A percentile compares a stretch with the other conserved stretches of the same genome.
Evolutionary conservation across 2,888 invertebrate species (phyloP).

Genomic region (Eupeodes latifasciatus): DNA sequence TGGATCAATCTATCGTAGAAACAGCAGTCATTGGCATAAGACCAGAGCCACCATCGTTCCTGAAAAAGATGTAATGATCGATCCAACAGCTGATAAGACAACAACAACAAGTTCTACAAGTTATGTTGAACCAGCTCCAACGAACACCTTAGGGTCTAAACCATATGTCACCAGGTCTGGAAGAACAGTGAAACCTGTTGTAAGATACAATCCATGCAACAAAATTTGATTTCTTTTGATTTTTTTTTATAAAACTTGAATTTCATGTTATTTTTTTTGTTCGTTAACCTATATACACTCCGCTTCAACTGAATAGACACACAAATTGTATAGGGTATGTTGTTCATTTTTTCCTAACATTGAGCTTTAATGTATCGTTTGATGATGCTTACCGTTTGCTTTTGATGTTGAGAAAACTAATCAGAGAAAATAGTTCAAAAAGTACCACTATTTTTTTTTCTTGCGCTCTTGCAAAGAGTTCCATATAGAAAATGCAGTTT

Average conservation of each 20-base stretch:
- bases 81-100: conserved; percentile 38
- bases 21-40: conserved; percentile 46
- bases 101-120: not conserved
- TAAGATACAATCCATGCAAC: not conserved
- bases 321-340: no score
- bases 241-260: not conserved
- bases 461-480: no score
- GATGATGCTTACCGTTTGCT: no score
- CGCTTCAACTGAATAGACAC: no score
- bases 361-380: no score
- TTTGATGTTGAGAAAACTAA: no score
- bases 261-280: not conserved
- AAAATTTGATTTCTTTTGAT: no score
- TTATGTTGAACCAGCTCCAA: not conserved
- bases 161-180: not conserved
- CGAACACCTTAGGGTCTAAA: not conserved
- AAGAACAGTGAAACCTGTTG: not conserved
- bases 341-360: no score
- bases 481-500: no score
- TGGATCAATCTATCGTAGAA: conserved; percentile 47
- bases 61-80: conserved; percentile 40
- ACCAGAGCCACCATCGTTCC: conserved; percentile 44
- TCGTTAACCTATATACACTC: not conserved
- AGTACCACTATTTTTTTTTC: no score
- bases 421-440: no score